Evolutionary conservation across 2,888 invertebrate species (phyloP).

Genomic region (Perizoma affinitatum): DNA sequence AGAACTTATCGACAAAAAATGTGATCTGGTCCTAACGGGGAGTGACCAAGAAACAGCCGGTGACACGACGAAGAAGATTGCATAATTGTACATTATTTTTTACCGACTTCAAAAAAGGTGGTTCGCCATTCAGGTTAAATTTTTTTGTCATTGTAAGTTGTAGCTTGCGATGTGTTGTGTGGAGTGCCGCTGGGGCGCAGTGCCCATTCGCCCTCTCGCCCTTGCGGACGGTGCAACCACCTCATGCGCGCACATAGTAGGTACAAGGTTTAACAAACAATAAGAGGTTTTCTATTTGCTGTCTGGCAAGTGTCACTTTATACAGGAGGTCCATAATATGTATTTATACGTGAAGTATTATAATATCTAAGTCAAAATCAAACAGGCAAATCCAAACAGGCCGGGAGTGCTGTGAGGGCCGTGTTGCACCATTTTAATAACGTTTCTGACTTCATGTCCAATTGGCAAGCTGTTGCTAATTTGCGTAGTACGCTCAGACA

Average conservation of each 20-base stretch:
- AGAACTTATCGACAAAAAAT: too few relatives aligned
- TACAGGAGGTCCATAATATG: too few relatives aligned
- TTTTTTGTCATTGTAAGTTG: background rate
- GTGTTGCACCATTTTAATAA: conserved; percentile 66
- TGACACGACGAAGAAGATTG: too few relatives aligned
- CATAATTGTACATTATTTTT: too few relatives aligned
- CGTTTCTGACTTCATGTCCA: conserved; percentile 48
- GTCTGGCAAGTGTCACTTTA: too few relatives aligned
- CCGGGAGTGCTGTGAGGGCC: conserved; percentile 26
- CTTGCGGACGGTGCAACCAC: conserved; percentile 72
- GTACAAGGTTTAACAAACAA: conserved; percentile 7
- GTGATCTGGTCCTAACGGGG: too few relatives aligned
- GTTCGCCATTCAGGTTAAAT: background rate
- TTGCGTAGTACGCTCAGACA: conserved; percentile 4
- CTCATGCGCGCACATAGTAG: conserved; percentile 44
- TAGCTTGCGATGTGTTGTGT: conserved; percentile 8
- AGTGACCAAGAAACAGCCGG: too few relatives aligned
- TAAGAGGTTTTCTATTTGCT: too few relatives aligned
- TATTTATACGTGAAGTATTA: too few relatives aligned
- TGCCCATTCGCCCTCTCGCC: conserved; percentile 53
- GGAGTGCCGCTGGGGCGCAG: conserved; percentile 41
- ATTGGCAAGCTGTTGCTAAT: conserved; percentile 42
- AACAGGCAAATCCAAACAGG: too few relatives aligned
- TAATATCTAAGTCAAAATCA: too few relatives aligned
- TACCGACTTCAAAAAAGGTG: background rate